phyloP scores from a whole-genome alignment of 2,888 invertebrate genomes.

The Diarsia brunnea region DNA sequence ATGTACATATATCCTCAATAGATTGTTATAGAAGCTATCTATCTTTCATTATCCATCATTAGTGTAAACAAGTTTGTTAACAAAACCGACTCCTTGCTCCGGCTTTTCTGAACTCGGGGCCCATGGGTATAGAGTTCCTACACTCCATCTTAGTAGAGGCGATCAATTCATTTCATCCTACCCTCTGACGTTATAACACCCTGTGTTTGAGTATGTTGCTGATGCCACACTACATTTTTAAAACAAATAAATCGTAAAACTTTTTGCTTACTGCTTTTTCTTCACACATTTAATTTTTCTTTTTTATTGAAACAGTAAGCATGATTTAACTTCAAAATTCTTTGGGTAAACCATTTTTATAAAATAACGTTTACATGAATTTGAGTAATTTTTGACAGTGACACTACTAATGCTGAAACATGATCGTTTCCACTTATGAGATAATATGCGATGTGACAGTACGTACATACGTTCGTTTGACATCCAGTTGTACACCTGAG shows the following conservation, averaged over 20 bases:
- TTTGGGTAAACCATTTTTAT: not conserved
- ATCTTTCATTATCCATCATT: slow-evolving; percentile 83
- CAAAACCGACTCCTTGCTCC: slow-evolving; percentile 73
- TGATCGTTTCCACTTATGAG: not conserved
- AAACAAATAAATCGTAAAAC: not conserved
- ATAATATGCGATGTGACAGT: no score
- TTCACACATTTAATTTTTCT: not conserved
- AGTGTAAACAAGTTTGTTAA: slow-evolving; percentile 81
- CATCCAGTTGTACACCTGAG: slow-evolving; percentile 16
- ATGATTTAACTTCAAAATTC: not conserved
- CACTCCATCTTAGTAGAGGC: slow-evolving; percentile 81
- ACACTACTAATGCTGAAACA: not conserved
- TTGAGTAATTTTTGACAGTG: not conserved
- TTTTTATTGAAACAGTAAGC: not conserved
- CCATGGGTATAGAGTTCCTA: slow-evolving; percentile 82
- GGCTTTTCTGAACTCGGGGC: slow-evolving; percentile 75
- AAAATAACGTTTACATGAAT: not conserved
- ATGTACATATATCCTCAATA: slow-evolving; percentile 40
- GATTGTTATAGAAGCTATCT: slow-evolving; percentile 70
- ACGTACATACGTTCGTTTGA: no score
- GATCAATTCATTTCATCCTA: slow-evolving; percentile 83
- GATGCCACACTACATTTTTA: slow-evolving; percentile 28
- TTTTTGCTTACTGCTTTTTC: not conserved
- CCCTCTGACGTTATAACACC: slow-evolving; percentile 76
- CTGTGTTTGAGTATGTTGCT: slow-evolving; percentile 46